Percentiles rank a stretch among this genome's conserved stretches.
phyloP scores from a whole-genome alignment of 2,888 invertebrate species.

The Hyppa rectilinea region DNA sequence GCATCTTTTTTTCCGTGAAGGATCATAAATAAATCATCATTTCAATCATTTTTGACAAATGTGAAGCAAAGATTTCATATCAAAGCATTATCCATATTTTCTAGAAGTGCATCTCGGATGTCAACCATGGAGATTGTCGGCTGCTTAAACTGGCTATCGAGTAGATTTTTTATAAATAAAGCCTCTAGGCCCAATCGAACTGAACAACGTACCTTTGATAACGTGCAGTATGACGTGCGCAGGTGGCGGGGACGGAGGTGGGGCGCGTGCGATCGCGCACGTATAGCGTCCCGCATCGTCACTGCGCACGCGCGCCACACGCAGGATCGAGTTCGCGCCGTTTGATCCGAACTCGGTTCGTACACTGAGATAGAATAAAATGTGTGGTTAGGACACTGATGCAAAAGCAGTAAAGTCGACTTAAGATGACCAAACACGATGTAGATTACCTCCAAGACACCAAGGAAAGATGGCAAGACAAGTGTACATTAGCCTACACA shows the following conservation, averaged over 20 bases:
- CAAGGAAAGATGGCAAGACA: background rate
- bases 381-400: background rate
- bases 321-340: constrained; percentile 86
- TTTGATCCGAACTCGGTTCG: constrained; percentile 87
- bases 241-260: constrained; percentile 80
- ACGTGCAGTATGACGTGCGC: constrained; percentile 85
- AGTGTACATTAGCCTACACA: background rate
- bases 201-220: constrained; percentile 81
- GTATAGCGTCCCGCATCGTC: constrained; percentile 87
- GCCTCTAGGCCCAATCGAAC: background rate
- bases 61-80: too few species aligned
- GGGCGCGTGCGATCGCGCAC: constrained; percentile 84
- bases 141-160: too few species aligned
- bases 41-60: too few species aligned
- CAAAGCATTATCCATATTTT: too few species aligned
- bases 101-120: background rate
- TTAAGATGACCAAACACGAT: background rate
- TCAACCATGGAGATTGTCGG: background rate
- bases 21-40: too few species aligned
- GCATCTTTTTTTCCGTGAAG: too few species aligned
- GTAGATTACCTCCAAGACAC: background rate
- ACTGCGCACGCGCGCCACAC: constrained; percentile 85
- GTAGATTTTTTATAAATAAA: background rate
- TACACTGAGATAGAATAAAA: constrained; percentile 73
- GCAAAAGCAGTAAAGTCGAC: background rate